Percentiles rank a stretch among this genome's conserved stretches.
Evolutionary conservation across 2,888 invertebrate species (phyloP).

Genomic region (Therioaphis trifolii): DNA sequence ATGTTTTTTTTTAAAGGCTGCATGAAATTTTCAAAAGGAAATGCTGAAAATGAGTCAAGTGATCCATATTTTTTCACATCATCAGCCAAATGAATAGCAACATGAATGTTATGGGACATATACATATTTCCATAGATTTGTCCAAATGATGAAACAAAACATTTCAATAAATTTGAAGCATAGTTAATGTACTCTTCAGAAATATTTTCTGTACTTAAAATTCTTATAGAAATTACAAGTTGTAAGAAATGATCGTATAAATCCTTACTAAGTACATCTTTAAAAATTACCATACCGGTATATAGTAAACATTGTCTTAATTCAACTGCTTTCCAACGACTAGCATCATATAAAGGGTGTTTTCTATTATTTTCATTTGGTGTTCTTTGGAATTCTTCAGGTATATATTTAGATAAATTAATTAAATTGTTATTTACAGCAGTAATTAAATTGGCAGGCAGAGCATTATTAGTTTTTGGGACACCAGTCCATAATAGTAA

Average conservation of each 20-base stretch:
- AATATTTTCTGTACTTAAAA: no score
- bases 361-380: not conserved
- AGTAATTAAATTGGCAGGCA: not conserved
- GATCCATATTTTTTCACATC: conserved; percentile 14
- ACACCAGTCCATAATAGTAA: conserved; percentile 66
- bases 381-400: conserved; percentile 28
- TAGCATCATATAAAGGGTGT: conserved; percentile 21
- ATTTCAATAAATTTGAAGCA: no score
- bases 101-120: not conserved
- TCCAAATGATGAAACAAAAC: not conserved
- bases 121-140: not conserved
- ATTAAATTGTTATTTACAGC: conserved; percentile 17
- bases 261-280: no score
- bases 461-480: conserved; percentile 63
- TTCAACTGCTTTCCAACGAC: no score
- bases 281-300: no score
- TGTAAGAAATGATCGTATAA: no score
- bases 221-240: no score
- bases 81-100: not conserved
- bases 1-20: conserved; percentile 64
- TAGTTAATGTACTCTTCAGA: no score
- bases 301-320: no score
- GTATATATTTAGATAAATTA: conserved; percentile 8
- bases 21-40: conserved; percentile 66
- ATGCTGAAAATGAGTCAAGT: conserved; percentile 57